Conservation (phyloP, 2,888 invertebrate genomes). For the Blastobasis lacticolella region DNA sequence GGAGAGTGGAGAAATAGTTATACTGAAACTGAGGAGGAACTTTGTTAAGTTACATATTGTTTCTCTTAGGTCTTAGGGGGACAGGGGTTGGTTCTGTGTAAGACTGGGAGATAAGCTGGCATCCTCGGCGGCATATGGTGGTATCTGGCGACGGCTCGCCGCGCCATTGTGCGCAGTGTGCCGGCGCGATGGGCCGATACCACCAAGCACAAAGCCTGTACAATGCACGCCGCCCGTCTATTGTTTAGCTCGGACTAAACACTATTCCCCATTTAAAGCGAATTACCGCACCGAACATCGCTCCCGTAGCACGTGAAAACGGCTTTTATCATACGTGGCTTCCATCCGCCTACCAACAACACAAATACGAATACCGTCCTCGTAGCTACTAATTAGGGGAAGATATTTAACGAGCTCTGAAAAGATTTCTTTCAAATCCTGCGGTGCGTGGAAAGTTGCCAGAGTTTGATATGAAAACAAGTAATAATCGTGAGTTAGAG, state of each 20-base stretch:
- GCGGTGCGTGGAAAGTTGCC: constrained; percentile 29
- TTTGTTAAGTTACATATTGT: background rate
- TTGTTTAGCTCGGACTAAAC: constrained; percentile 57
- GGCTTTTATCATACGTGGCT: background rate
- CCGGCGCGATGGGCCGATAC: constrained; percentile 42
- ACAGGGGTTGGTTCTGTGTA: constrained; percentile 1
- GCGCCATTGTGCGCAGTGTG: constrained; percentile 35
- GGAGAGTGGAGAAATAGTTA: background rate
- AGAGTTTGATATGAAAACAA: constrained; percentile 25
- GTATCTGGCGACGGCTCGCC: constrained; percentile 18
- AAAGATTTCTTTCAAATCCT: constrained; percentile 19
- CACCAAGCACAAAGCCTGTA: constrained; percentile 55
- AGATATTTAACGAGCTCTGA: background rate
- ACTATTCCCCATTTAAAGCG: constrained; percentile 42
- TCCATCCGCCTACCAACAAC: background rate
- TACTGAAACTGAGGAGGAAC: background rate
- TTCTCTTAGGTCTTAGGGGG: background rate
- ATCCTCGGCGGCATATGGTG: constrained; percentile 13
- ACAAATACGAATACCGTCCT: background rate
- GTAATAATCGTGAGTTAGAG: constrained; percentile 22
- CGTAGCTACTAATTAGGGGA: constrained; percentile 2
- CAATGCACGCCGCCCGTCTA: constrained; percentile 45
- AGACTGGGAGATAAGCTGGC: constrained; percentile 20
- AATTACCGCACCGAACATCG: constrained; percentile 38
- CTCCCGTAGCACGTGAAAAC: background rate